Evolutionary conservation across 1,140 invertebrate species (phyloP), one percentile per base, ranked within the genome.

Genomic region (Wasmannia auropunctata): DNA sequence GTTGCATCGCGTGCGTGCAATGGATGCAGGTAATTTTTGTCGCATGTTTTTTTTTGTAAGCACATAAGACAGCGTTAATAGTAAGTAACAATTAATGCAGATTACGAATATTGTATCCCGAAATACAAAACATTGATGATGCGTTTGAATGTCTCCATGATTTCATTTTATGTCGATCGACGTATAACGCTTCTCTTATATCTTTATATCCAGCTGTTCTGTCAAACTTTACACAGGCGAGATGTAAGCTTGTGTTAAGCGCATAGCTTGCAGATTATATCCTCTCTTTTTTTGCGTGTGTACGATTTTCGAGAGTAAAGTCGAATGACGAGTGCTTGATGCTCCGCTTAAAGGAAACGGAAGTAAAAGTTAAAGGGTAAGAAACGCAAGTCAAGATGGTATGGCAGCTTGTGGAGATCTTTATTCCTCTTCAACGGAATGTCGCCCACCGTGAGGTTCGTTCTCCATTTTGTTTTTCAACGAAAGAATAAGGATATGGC

Each of bases 101-200:
- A 81, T 81, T 43, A 56, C 34, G 22, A 69, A 58, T 22, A 81
- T 72, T 72, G 79, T 81, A 72, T 46, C 8, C 1, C n/a, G 16
- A 72, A 74, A 83, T 83, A 83, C 28, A 83, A 46, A 74, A 74
- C 19, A 56, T n/a, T n/a, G n/a, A 80, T 51, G 62, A 80, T 81
- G 46, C n/a, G 79, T 60, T 46, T 43, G 79, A 40, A 56, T 60
- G 67, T 81, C 19, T 72, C 69, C 25, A 58, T 46, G 37, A 74
- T 74, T 72, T 72, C 8, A 83, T 74, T 83, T 58, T 72, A 11
- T 19, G 11, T 56, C 56, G 4, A 60, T 43, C 54, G 37, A 34
- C 25, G 10, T 22, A 40, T 14, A 2, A 6, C 31, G 25, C 11
- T 63, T 10, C n/a, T n/a, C n/a, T 56, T 11, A 43, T 46, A 49